Conservation (phyloP, 2,113 vertebrate genomes). For the Sceloporus undulatus region DNA sequence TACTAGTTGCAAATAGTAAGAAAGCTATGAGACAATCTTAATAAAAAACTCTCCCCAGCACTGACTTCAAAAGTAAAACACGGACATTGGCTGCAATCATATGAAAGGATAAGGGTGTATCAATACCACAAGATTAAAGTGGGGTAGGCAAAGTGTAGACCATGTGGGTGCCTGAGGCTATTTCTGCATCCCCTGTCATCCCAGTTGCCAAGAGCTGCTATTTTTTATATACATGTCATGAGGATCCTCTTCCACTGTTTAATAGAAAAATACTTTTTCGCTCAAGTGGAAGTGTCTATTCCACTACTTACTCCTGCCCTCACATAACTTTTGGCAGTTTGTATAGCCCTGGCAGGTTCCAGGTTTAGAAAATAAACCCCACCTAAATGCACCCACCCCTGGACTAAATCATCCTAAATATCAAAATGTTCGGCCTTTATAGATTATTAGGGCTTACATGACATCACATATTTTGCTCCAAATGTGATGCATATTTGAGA, state of each 20-base stretch:
- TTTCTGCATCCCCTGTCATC: not conserved
- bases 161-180: no score
- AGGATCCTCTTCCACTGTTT: not conserved
- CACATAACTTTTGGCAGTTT: no score
- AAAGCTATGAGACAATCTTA: not conserved
- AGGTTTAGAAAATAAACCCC: not conserved
- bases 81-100: not conserved
- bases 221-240: not conserved
- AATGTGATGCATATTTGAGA: slow-evolving; percentile 63
- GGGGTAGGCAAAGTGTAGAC: no score
- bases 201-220: not conserved
- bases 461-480: slow-evolving; percentile 60
- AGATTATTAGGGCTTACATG: slow-evolving; percentile 56
- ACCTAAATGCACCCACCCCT: not conserved
- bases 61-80: not conserved
- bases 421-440: slow-evolving; percentile 1
- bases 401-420: not conserved
- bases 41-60: not conserved
- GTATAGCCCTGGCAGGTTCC: not conserved
- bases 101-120: not conserved
- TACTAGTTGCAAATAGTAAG: not conserved
- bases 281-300: no score
- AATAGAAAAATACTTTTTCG: no score
- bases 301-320: no score
- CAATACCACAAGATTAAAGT: not conserved